phyloP scores from a whole-genome alignment of 2,797 vertebrate species.

The Gorsachius magnificus region DNA sequence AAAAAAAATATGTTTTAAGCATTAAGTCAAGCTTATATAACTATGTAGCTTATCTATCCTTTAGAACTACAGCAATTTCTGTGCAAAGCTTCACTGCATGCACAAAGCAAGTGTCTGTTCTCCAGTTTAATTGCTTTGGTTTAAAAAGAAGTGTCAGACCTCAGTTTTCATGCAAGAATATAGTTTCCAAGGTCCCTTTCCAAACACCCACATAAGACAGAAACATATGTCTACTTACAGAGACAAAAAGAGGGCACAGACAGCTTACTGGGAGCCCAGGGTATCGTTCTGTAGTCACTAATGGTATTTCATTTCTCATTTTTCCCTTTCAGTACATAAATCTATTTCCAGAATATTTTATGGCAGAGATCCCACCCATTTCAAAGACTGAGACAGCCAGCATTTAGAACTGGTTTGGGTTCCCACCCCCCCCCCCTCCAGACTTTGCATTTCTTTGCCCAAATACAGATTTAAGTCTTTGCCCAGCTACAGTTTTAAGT shows the following conservation, averaged over 20 bases:
- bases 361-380: neutral
- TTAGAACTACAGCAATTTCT: neutral
- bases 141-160: too few species aligned
- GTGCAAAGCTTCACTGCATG: neutral
- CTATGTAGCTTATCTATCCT: neutral
- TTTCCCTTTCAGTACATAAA: neutral
- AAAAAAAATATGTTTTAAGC: neutral
- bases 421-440: neutral
- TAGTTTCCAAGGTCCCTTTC: neutral
- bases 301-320: neutral
- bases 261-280: neutral
- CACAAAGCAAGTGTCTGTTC: neutral
- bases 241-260: neutral
- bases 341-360: neutral
- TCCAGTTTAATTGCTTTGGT: neutral
- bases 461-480: neutral
- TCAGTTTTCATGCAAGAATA: neutral
- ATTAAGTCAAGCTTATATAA: neutral
- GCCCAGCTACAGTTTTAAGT: neutral
- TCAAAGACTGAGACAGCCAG: neutral
- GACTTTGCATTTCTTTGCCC: neutral
- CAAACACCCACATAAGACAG: neutral
- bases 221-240: accelerated
- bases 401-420: neutral
- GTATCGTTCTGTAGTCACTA: neutral